These are phyloP conservation scores for Fregetta grallaria DNA, from an alignment of 2,113 vertebrate genomes.

Conservation along the genomic window DNA sequence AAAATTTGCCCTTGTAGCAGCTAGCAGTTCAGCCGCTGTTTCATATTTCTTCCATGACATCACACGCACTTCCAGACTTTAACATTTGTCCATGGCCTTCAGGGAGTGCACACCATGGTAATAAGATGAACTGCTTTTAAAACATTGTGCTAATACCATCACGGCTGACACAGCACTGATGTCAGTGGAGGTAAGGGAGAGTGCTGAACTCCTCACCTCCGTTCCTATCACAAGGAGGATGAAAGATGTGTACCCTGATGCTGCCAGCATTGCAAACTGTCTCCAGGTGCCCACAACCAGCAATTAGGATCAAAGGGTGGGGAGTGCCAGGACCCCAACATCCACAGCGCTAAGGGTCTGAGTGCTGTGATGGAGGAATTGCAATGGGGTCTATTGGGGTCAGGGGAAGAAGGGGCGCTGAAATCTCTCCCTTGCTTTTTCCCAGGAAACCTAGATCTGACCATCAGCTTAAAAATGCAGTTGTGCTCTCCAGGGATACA, in stretches of 20 bases:
- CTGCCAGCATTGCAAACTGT: not conserved
- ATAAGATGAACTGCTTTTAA: slow-evolving; percentile 32
- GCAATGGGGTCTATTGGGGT: fast-evolving
- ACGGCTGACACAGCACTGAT: slow-evolving; percentile 46
- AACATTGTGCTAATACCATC: slow-evolving; percentile 33
- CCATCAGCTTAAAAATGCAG: not conserved
- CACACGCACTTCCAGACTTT: not conserved
- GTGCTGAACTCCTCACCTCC: slow-evolving; percentile 46
- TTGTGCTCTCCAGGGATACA: not conserved
- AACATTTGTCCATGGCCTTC: slow-evolving; percentile 42
- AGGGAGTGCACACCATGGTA: not conserved
- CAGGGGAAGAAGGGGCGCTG: fast-evolving
- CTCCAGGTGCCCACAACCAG: not conserved
- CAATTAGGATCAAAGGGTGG: not conserved
- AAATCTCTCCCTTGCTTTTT: not conserved
- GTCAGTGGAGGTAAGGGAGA: not conserved
- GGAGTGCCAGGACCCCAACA: not conserved
- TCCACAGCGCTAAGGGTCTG: not conserved
- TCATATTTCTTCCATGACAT: slow-evolving; percentile 49
- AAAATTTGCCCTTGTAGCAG: slow-evolving; percentile 47
- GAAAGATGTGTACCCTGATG: not conserved
- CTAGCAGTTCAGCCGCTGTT: not conserved
- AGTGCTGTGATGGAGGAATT: not conserved
- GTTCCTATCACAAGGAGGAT: not conserved
- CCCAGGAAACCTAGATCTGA: not conserved